Percentiles rank a stretch among this genome's conserved stretches.
These are phyloP conservation scores for Halesus radiatus DNA, from an alignment of 1,140 invertebrate species.

Conservation along the genomic window DNA sequence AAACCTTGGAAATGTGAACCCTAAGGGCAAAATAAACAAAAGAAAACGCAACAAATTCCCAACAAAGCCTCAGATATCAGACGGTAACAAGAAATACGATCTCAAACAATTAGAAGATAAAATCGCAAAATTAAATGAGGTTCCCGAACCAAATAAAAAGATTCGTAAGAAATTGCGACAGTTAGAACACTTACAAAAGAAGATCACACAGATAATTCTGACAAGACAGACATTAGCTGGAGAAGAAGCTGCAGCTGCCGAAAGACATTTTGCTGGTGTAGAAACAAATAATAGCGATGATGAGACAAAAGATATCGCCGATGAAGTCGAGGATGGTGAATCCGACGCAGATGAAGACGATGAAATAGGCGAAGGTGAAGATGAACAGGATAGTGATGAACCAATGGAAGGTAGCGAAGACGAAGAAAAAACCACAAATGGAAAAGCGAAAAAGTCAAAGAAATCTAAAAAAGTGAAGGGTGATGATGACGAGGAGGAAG, in stretches of 20 bases:
- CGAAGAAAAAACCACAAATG: conserved; percentile 39
- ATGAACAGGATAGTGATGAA: conserved; percentile 31
- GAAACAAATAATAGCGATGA: conserved; percentile 25
- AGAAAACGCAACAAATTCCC: conserved; percentile 34
- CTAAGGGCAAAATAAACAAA: conserved; percentile 20
- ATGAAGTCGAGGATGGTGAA: conserved; percentile 45
- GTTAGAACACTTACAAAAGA: conserved; percentile 48
- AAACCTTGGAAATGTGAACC: conserved; percentile 24
- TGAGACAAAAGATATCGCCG: conserved; percentile 23
- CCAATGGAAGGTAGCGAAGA: conserved; percentile 26
- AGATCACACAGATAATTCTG: conserved; percentile 42
- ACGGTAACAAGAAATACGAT: conserved; percentile 39
- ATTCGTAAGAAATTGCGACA: conserved; percentile 57
- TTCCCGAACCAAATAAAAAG: conserved; percentile 53
- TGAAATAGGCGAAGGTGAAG: conserved; percentile 49
- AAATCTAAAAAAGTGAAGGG: conserved; percentile 4
- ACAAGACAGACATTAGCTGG: conserved; percentile 42
- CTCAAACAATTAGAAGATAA: conserved; percentile 36
- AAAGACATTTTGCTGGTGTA: background rate
- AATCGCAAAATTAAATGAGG: conserved; percentile 41
- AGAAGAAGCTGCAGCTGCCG: conserved; percentile 1
- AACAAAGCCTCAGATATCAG: conserved; percentile 2
- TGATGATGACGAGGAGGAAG: background rate
- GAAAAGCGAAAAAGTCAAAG: background rate
- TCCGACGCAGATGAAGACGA: conserved; percentile 48